Conservation (phyloP, 2,797 vertebrate species). For the Todus mexicanus region DNA sequence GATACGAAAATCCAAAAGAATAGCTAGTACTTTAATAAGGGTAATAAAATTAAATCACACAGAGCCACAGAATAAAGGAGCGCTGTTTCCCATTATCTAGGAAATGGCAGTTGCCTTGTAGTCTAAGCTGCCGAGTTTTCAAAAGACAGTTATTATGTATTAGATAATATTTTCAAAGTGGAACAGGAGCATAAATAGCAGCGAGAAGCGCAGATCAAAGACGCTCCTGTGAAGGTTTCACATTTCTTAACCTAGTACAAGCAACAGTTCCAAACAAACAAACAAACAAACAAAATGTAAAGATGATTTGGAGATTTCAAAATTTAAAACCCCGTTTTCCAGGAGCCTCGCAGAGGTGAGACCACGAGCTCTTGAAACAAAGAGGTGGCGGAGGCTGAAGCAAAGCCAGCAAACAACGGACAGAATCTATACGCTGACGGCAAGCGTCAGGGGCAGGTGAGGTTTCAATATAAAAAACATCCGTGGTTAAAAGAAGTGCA, state of each 20-base stretch:
- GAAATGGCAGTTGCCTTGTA: not conserved
- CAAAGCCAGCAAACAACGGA: not conserved
- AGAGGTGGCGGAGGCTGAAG: not conserved
- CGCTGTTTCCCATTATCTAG: not conserved
- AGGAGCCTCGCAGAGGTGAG: not conserved
- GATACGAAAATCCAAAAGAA: not conserved
- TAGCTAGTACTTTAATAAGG: not conserved
- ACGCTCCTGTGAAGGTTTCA: not conserved
- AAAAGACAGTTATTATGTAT: not conserved
- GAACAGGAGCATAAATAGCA: not conserved
- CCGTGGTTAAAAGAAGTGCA: accelerated
- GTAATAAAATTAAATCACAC: not conserved
- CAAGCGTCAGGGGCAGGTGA: not conserved
- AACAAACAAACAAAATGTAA: no score
- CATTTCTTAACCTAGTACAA: not conserved
- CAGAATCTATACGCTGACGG: accelerated
- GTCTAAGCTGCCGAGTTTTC: not conserved
- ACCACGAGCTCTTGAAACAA: not conserved
- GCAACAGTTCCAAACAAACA: not conserved
- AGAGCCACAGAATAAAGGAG: not conserved
- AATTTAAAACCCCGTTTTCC: not conserved
- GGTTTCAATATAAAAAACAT: not conserved
- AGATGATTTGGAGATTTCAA: no score
- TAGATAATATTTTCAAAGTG: not conserved
- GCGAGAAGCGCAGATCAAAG: not conserved